These are phyloP conservation scores for Syngnathus scovelli DNA, from an alignment of 2,113 vertebrate species.

Conservation along the genomic window DNA sequence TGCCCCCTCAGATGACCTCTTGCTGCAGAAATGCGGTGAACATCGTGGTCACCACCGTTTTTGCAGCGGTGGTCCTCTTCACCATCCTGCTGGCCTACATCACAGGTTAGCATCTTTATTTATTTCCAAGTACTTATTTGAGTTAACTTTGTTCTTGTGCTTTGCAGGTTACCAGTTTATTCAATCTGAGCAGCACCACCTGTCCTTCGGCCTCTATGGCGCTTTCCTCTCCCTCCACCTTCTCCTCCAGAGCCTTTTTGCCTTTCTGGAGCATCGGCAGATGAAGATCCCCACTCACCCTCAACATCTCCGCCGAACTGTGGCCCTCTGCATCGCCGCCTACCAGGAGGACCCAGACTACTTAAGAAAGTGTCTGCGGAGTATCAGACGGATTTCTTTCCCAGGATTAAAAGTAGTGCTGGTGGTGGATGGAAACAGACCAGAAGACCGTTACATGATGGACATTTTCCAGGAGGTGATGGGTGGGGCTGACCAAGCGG, in stretches of 20 bases:
- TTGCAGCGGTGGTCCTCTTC: conserved; percentile 88
- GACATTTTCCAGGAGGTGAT: conserved; percentile 95
- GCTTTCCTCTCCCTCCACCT: conserved; percentile 94
- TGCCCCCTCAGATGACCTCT: conserved; percentile 81
- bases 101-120: conserved; percentile 63
- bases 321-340: conserved; percentile 92
- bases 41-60: conserved; percentile 87
- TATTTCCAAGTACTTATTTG: not conserved
- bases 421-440: conserved; percentile 92
- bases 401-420: conserved; percentile 90
- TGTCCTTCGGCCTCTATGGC: conserved; percentile 95
- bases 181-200: conserved; percentile 95
- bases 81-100: conserved; percentile 93
- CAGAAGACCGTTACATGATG: conserved; percentile 93
- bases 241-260: conserved; percentile 92
- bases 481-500: conserved; percentile 76
- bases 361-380: conserved; percentile 89
- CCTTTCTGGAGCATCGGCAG: conserved; percentile 89
- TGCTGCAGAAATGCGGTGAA: conserved; percentile 83
- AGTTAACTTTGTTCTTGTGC: not conserved
- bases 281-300: conserved; percentile 77
- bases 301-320: conserved; percentile 69
- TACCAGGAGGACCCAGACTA: conserved; percentile 97
- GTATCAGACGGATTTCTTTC: conserved; percentile 84
- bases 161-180: conserved; percentile 91